phyloP scores from a whole-genome alignment of 2,797 vertebrate genomes.

The Oreonectes daqikongensis region DNA sequence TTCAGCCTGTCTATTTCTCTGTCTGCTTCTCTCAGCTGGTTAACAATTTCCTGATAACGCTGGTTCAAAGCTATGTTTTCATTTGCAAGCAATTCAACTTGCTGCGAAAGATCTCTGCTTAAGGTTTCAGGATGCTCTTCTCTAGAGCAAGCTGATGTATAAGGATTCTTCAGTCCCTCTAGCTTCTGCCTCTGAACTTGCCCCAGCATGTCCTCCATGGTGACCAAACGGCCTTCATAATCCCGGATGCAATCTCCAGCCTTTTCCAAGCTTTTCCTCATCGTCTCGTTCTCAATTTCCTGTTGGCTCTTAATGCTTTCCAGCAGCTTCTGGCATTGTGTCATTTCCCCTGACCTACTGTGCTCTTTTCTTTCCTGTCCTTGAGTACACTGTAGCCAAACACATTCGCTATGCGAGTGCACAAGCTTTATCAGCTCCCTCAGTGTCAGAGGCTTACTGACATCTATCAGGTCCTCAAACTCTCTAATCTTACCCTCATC shows the following conservation, averaged over 20 bases:
- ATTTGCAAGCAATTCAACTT: slow-evolving; percentile 71
- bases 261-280: slow-evolving; percentile 72
- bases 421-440: slow-evolving; percentile 69
- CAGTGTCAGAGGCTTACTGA: slow-evolving; percentile 68
- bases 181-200: slow-evolving; percentile 73
- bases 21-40: slow-evolving; percentile 83
- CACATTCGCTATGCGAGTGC: slow-evolving; percentile 63
- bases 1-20: slow-evolving; percentile 81
- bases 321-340: slow-evolving; percentile 70
- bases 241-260: slow-evolving; percentile 77
- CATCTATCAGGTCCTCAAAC: slow-evolving; percentile 69
- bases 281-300: slow-evolving; percentile 74
- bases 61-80: slow-evolving; percentile 79
- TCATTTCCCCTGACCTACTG: slow-evolving; percentile 42
- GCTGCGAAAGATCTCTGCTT: slow-evolving; percentile 72
- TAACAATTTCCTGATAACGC: slow-evolving; percentile 81
- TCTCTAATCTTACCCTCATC: slow-evolving; percentile 72
- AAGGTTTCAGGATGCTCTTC: slow-evolving; percentile 69
- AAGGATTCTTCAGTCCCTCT: slow-evolving; percentile 65
- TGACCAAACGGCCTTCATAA: slow-evolving; percentile 76
- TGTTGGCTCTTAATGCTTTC: slow-evolving; percentile 76
- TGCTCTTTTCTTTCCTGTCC: slow-evolving; percentile 64
- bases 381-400: slow-evolving; percentile 38
- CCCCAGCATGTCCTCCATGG: slow-evolving; percentile 76
- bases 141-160: slow-evolving; percentile 63